These are phyloP conservation scores for Platysteira castanea DNA, from an alignment of 2,113 vertebrate species.

Conservation along the genomic window DNA sequence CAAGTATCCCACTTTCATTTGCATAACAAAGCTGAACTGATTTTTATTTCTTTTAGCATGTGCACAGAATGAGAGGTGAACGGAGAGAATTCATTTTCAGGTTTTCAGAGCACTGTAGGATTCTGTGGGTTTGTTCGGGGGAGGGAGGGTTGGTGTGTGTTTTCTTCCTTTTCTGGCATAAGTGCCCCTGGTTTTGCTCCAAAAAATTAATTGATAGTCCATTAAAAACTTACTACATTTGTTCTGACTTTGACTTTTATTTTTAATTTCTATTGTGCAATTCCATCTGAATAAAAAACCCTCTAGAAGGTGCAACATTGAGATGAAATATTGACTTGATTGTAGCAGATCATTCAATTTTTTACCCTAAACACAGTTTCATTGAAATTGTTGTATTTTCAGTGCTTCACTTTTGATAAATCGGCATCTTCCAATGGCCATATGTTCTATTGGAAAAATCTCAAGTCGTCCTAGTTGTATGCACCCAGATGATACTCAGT, in stretches of 20 bases:
- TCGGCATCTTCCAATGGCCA: constrained; percentile 40
- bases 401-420: constrained; percentile 40
- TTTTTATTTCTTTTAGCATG: not conserved
- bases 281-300: not conserved
- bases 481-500: constrained; percentile 46
- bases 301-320: constrained; percentile 20
- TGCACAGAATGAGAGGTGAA: not conserved
- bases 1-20: not conserved
- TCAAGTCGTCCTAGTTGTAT: constrained; percentile 33
- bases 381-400: constrained; percentile 35
- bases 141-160: not conserved
- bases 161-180: constrained; percentile 39
- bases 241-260: not conserved
- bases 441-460: constrained; percentile 57
- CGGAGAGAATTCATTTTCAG: not conserved
- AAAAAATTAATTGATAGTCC: constrained; percentile 44
- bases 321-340: not conserved
- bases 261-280: not conserved
- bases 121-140: not conserved
- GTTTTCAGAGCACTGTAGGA: not conserved
- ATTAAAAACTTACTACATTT: constrained; percentile 30
- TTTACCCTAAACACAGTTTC: constrained; percentile 11
- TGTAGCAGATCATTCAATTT: not conserved
- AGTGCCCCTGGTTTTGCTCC: not conserved
- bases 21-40: not conserved